phyloP scores from a whole-genome alignment of 2,888 invertebrate species.

The Noctua fimbriata region DNA sequence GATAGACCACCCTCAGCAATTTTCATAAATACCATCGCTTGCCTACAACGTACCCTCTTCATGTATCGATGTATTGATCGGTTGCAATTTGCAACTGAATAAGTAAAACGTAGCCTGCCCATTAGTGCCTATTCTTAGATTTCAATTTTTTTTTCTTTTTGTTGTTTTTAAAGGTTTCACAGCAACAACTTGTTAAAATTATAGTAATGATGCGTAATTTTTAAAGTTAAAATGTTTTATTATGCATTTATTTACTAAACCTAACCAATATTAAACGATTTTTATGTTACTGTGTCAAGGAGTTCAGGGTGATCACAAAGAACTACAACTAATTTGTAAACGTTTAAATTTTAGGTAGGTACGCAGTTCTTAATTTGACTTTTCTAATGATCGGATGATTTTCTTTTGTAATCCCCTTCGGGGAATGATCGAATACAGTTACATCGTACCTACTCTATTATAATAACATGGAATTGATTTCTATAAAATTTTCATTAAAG shows the following conservation, averaged over 20 bases:
- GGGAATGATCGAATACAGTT: too few relatives aligned
- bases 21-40: slow-evolving; percentile 32
- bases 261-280: slow-evolving; percentile 17
- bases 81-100: slow-evolving; percentile 14
- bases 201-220: slow-evolving; percentile 8
- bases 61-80: slow-evolving; percentile 25
- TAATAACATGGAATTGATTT: neutral
- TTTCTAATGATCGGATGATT: neutral
- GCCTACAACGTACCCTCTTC: slow-evolving; percentile 2
- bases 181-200: neutral
- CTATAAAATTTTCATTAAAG: neutral
- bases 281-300: slow-evolving; percentile 50
- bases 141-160: neutral
- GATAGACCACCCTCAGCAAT: slow-evolving; percentile 45
- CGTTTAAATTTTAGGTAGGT: neutral
- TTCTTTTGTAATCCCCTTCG: neutral
- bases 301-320: slow-evolving; percentile 15
- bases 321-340: neutral
- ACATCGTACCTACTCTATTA: neutral
- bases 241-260: slow-evolving; percentile 18
- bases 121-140: slow-evolving; percentile 3
- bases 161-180: neutral
- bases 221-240: slow-evolving; percentile 3
- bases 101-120: neutral
- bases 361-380: neutral